Evolutionary conservation across 2,888 invertebrate genomes (phyloP).

Genomic region (Blastobasis lacticolella): DNA sequence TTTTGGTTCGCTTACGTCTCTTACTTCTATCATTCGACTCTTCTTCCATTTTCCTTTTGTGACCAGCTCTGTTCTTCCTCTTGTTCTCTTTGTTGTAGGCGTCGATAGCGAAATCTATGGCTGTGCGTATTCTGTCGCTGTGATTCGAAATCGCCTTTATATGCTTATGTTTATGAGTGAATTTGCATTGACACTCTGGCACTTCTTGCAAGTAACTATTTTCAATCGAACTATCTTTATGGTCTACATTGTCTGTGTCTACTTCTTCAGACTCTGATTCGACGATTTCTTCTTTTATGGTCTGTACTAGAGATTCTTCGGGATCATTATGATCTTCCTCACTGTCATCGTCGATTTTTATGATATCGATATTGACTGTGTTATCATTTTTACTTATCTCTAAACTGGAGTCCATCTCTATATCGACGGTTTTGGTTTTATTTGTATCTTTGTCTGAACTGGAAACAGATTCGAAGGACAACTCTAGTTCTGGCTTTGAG

Average conservation of each 20-base stretch:
- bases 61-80: background rate
- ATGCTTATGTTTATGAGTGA: conserved; percentile 18
- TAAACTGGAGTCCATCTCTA: conserved; percentile 37
- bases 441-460: conserved; percentile 14
- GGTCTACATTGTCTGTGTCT: conserved; percentile 29
- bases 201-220: conserved; percentile 48
- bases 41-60: conserved; percentile 5
- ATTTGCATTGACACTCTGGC: conserved; percentile 19
- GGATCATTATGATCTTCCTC: conserved; percentile 7
- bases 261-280: conserved; percentile 40
- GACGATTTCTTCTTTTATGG: conserved; percentile 20
- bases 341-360: conserved; percentile 23
- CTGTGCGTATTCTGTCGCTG: conserved; percentile 8
- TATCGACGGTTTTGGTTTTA: conserved; percentile 36
- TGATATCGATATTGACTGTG: conserved; percentile 34
- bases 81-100: conserved; percentile 10
- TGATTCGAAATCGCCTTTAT: background rate
- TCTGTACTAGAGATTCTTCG: conserved; percentile 14
- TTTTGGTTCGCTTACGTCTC: no score
- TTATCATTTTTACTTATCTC: conserved; percentile 47
- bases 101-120: conserved; percentile 22
- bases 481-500: no score
- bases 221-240: conserved; percentile 43
- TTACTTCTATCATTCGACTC: no score
- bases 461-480: no score